Evolutionary conservation across 2,888 invertebrate genomes (phyloP).

Genomic region (Podotricha telesiphe): DNA sequence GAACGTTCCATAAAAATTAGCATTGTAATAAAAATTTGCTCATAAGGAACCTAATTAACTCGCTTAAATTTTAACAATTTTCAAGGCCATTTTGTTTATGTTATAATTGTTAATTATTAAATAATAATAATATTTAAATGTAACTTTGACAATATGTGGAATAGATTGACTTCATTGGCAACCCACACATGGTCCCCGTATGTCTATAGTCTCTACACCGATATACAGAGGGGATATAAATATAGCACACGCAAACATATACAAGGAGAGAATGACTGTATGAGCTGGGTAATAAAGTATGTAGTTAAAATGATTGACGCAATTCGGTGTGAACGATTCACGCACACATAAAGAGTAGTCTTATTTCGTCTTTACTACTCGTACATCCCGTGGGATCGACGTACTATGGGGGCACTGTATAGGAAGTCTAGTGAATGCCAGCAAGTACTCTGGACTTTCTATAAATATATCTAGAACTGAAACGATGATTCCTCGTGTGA

Average conservation of each 20-base stretch:
- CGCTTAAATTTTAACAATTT: slow-evolving; percentile 13
- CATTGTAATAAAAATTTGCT: slow-evolving; percentile 31
- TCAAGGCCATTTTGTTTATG: slow-evolving; percentile 19
- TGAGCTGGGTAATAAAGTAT: slow-evolving; percentile 69
- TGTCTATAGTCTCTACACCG: slow-evolving; percentile 62
- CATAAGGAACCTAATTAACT: slow-evolving; percentile 26
- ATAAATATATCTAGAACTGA: slow-evolving; percentile 45
- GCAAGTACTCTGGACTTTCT: slow-evolving; percentile 63
- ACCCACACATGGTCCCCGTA: slow-evolving; percentile 75
- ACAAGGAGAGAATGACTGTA: slow-evolving; percentile 64
- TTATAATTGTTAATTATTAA: background rate
- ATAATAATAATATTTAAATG: background rate
- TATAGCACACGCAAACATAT: slow-evolving; percentile 74
- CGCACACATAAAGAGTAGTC: slow-evolving; percentile 67
- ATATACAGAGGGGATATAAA: slow-evolving; percentile 67
- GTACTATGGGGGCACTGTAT: slow-evolving; percentile 64
- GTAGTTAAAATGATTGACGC: slow-evolving; percentile 75
- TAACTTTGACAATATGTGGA: slow-evolving; percentile 65
- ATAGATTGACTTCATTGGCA: slow-evolving; percentile 78
- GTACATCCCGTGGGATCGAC: slow-evolving; percentile 78
- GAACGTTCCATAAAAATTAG: slow-evolving; percentile 26
- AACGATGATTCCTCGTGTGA: slow-evolving; percentile 51
- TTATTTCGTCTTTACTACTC: slow-evolving; percentile 76
- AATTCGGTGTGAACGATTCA: slow-evolving; percentile 64
- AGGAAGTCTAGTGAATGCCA: slow-evolving; percentile 72